phyloP scores from a whole-genome alignment of 2,113 vertebrate genomes.

The Urocolius indicus region DNA sequence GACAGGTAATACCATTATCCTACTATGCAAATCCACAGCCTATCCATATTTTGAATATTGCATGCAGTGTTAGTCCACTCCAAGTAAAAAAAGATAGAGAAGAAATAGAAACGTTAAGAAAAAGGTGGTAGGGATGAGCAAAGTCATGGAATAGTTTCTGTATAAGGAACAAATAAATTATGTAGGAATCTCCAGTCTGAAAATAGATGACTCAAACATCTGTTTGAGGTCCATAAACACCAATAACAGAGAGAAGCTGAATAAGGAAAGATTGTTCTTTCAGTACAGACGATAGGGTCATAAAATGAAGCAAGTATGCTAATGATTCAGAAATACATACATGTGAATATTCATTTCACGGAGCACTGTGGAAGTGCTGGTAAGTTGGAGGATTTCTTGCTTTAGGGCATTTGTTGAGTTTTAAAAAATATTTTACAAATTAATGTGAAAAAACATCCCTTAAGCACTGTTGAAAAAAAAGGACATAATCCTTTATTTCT shows the following conservation, averaged over 20 bases:
- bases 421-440: not conserved
- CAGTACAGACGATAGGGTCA: not conserved
- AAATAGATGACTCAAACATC: constrained; percentile 26
- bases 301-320: not conserved
- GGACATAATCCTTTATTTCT: not conserved
- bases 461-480: not conserved
- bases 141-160: constrained; percentile 11
- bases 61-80: constrained; percentile 9
- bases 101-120: not conserved
- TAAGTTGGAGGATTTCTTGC: not conserved
- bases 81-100: not conserved
- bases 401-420: not conserved
- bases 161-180: constrained; percentile 23
- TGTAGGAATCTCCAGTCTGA: not conserved
- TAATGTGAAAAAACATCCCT: not conserved
- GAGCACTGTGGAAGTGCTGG: not conserved
- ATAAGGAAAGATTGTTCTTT: not conserved
- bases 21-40: not conserved
- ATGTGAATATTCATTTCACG: constrained; percentile 8
- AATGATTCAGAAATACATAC: not conserved
- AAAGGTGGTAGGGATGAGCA: not conserved
- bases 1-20: not conserved
- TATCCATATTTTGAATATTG: not conserved
- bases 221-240: not conserved
- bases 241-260: not conserved